Evolutionary conservation across 92 coral and sea anemone species (phyloP), one percentile per base, ranked within the genome.

Genomic region (Isaurus tuberculatus): DNA sequence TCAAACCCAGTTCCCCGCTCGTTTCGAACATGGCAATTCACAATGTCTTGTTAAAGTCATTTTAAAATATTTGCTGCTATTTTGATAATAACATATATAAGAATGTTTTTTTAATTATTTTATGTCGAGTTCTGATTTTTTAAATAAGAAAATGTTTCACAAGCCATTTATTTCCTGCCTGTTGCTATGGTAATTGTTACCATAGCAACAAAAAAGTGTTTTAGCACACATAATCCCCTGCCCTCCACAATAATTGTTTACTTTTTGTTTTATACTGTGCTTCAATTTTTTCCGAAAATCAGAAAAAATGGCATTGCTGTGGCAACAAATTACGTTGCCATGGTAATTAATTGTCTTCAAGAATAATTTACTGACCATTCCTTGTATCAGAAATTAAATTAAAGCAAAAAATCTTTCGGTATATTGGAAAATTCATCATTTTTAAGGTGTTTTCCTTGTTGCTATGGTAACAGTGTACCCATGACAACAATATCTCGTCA

Each of bases 401-500:
- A 20, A 19, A 60, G 67, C 67, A 60, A 60, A 60, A 60, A 44
- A 53, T 26, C 70, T 8, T 65, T 65, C 25, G 32, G 37, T 65
- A 65, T 65, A 26, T 65, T 65, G 33, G 37, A 65, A 65, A 65
- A 65, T 65, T 63, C 68, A 23, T 63, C 68, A n/a, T 63, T 63
- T 6, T 63, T 5, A 23, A 22, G 68, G 0, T n/a, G 8, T 63
- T 63, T 63, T 63, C 32, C 68, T 6, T 63, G 68, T 63, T 63
- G 68, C 68, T 63, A 63, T 63, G 68, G 68, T 63, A 63, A 4
- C 68, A 63, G 68, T 63, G 33, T 63, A 63, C 68, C 68, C 68
- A 63, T 63, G 68, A 29, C 68, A 63, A 63, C 68, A 63, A 63
- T 63, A 63, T 63, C 33, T 63, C 68, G 68, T 63, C 31, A 63